Evolutionary conservation across 1,140 invertebrate genomes (phyloP), one percentile per base, ranked within the genome.

Genomic region (roundworm (Caenorhabditis elegans)): DNA sequence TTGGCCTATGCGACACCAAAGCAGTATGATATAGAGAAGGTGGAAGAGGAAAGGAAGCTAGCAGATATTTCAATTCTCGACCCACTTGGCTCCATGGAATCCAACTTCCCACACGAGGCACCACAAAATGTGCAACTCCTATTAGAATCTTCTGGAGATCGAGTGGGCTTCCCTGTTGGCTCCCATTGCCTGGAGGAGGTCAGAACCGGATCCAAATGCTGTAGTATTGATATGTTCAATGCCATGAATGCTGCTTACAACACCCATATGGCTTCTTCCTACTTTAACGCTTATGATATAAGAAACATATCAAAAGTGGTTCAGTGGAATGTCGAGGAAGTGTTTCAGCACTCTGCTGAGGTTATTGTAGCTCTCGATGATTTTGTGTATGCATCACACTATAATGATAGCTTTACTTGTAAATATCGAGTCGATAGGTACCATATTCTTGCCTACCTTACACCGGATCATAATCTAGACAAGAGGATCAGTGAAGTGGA

Each of bases 1-100:
- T 28, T 81, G 46, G 80, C 80, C 3, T 81, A 81, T 47, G n/a
- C 36, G 0, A 76, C 80, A 11, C 80, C 80, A 15, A 77, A 70
- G 22, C 60, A 70, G 13, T 70, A 70, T 43, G 60, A 70, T 70
- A 39, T 70, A 39, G 60, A 70, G 13, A 34, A 70, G n/a, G 28
- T 22, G 10, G 60, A 70, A 39, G 60, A 70, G 11, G 60, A 70
- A 24, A 70, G 10, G 17, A 19, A 36, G 22, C 28, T 70, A 8
- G 60, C 60, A 0, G 31, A 31, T 11, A 70, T 34, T 39, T 70
- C 60, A 5, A 70, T 24, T 22, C 36, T 24, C 22, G 60, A 70
- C 22, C 60, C 60, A 22, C 34, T 70, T 43, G 60, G 60, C 1
- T 70, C 60, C 0, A 39, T 39, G 22, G 19, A 70, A 39, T 39